A percentile compares a stretch with the other conserved stretches of the same genome.
Conservation (phyloP, 1,140 invertebrate genomes). For the Oscheius sp. region DNA sequence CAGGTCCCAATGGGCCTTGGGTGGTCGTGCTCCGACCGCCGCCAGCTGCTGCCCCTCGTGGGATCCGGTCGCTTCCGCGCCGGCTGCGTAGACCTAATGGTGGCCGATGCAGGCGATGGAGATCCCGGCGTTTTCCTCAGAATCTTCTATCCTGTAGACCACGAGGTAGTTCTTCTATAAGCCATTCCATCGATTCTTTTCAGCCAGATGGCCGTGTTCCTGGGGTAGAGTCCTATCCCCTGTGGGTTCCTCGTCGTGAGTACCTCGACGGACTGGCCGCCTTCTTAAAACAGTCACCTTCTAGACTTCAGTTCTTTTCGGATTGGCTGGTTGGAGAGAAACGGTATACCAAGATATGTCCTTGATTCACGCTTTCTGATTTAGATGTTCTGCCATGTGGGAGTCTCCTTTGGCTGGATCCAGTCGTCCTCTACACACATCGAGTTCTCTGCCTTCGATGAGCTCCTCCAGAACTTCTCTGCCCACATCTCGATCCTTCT, state of each 20-base stretch:
- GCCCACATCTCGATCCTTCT: neutral
- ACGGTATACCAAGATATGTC: neutral
- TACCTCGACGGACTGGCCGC: conserved; percentile 67
- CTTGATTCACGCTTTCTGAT: no score
- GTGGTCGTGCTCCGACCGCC: neutral
- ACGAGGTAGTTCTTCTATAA: neutral
- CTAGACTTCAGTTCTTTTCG: conserved; percentile 64
- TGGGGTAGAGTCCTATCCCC: conserved; percentile 62
- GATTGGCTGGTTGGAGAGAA: conserved; percentile 64
- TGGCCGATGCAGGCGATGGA: conserved; percentile 22
- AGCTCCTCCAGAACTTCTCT: neutral
- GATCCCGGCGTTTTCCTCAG: conserved; percentile 29
- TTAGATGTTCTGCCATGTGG: neutral
- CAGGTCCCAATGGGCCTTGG: neutral
- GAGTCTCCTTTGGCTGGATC: neutral
- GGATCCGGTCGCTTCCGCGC: conserved; percentile 25
- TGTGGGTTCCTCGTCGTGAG: conserved; percentile 67
- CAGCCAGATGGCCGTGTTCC: neutral
- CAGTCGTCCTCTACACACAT: neutral
- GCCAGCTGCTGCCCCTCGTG: conserved; percentile 1
- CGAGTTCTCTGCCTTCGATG: neutral
- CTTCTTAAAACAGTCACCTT: conserved; percentile 64
- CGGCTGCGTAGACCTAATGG: conserved; percentile 37
- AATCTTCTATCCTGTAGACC: conserved; percentile 26
- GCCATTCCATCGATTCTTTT: neutral